These are phyloP conservation scores for Spatulosminthurus flaviceps DNA, from an alignment of 2,888 invertebrate species.

Conservation along the genomic window DNA sequence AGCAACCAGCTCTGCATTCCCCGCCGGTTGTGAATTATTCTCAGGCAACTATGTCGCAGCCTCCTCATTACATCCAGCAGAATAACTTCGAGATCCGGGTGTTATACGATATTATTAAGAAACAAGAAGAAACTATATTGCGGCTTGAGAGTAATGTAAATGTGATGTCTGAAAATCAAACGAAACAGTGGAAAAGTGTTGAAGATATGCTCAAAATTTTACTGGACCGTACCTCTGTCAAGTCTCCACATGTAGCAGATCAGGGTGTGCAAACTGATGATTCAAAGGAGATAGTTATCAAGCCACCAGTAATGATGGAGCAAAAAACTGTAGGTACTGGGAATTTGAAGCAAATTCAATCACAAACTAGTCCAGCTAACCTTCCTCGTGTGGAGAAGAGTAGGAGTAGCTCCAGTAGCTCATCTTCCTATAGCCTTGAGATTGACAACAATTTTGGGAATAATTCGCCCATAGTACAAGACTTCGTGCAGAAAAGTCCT, in stretches of 20 bases:
- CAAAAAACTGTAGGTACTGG: neutral
- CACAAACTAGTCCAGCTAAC: neutral
- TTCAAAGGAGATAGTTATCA: neutral
- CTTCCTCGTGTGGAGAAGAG: slow-evolving; percentile 29
- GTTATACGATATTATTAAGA: slow-evolving; percentile 42
- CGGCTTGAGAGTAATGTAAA: slow-evolving; percentile 21
- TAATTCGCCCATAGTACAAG: neutral
- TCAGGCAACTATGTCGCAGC: no score
- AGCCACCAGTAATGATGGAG: neutral
- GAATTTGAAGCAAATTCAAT: neutral
- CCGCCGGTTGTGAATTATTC: no score
- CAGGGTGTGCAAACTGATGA: slow-evolving; percentile 35
- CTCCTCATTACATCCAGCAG: neutral
- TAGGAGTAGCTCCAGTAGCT: slow-evolving; percentile 15
- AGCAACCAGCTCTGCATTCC: neutral
- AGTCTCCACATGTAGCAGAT: neutral
- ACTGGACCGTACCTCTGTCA: neutral
- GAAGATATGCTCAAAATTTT: neutral
- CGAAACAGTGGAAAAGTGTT: slow-evolving; percentile 7
- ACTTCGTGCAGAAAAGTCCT: neutral
- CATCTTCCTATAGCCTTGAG: neutral
- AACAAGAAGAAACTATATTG: slow-evolving; percentile 33
- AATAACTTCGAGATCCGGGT: slow-evolving; percentile 32
- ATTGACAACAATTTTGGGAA: neutral
- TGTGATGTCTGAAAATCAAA: neutral